Percentiles rank a stretch among this genome's conserved stretches.
Evolutionary conservation across 2,888 invertebrate species (phyloP).

Genomic region (Pristionchus maxplancki): DNA sequence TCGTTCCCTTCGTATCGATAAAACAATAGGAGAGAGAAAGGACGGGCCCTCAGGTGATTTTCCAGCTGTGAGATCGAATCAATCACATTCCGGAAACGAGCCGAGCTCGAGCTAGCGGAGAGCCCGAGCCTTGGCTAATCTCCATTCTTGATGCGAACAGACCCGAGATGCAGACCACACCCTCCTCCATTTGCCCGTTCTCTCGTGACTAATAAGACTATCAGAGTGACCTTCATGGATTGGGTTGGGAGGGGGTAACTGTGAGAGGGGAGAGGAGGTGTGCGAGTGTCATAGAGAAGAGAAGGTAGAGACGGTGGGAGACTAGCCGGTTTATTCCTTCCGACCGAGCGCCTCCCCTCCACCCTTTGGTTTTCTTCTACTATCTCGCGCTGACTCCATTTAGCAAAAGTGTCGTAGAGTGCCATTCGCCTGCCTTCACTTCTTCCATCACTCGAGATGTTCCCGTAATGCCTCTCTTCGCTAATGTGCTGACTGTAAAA

Average conservation of each 20-base stretch:
- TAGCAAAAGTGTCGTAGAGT: neutral
- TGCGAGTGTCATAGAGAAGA: constrained; percentile 1
- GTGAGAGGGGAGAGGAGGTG: constrained; percentile 33
- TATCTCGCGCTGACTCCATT: constrained; percentile 32
- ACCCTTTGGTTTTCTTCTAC: constrained; percentile 30
- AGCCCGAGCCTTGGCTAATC: neutral
- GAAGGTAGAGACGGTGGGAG: constrained; percentile 25
- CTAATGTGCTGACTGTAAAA: constrained; percentile 29
- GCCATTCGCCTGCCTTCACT: neutral
- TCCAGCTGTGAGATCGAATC: constrained; percentile 19
- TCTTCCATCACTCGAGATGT: constrained; percentile 6
- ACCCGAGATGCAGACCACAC: neutral
- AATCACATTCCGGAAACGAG: constrained; percentile 15
- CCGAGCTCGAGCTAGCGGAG: constrained; percentile 20
- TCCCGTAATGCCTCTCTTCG: constrained; percentile 1
- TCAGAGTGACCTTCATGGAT: constrained; percentile 38
- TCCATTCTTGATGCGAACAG: neutral
- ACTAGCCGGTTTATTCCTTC: constrained; percentile 48
- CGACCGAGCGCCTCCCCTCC: constrained; percentile 26
- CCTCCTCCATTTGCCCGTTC: neutral
- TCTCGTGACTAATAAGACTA: constrained; percentile 44
- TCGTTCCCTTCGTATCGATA: constrained; percentile 24
- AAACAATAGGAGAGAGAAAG: constrained; percentile 40
- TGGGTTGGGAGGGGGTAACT: constrained; percentile 6
- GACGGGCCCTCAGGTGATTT: constrained; percentile 28